A percentile compares a stretch with the other conserved stretches of the same genome.
These are phyloP conservation scores for Ciconia boyciana DNA, from an alignment of 2,113 vertebrate genomes.

Conservation along the genomic window DNA sequence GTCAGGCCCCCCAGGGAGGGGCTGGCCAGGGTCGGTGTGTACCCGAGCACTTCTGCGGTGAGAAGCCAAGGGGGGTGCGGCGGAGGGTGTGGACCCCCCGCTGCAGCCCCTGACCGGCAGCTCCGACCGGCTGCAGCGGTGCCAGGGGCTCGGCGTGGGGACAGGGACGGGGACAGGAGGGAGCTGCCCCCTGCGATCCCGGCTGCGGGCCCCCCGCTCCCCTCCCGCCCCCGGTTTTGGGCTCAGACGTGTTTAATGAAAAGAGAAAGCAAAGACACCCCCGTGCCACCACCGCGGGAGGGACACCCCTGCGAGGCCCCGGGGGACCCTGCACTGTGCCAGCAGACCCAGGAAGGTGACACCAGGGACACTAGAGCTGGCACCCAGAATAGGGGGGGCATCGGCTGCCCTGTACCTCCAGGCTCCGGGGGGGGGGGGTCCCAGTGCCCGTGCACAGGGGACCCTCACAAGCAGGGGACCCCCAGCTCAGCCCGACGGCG, in stretches of 20 bases:
- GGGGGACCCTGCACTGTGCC: neutral
- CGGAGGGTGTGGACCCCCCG: rapidly evolving
- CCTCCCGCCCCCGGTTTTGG: rapidly evolving
- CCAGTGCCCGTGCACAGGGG: neutral
- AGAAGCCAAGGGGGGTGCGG: neutral
- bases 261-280: neutral
- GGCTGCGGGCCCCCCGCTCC: rapidly evolving
- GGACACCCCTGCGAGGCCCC: neutral
- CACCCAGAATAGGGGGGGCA: rapidly evolving
- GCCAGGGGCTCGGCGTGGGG: rapidly evolving
- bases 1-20: neutral
- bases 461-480: neutral
- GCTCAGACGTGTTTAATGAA: neutral
- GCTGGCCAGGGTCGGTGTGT: rapidly evolving
- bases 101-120: neutral
- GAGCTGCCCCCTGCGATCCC: neutral
- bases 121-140: rapidly evolving
- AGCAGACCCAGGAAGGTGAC: neutral
- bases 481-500: rapidly evolving
- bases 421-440: neutral
- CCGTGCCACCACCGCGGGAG: rapidly evolving
- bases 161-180: neutral
- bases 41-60: rapidly evolving
- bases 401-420: neutral
- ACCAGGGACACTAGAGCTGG: rapidly evolving